Evolutionary conservation across 2,888 invertebrate species (phyloP), one percentile per base, ranked within the genome.

Genomic region (Aromia moschata): DNA sequence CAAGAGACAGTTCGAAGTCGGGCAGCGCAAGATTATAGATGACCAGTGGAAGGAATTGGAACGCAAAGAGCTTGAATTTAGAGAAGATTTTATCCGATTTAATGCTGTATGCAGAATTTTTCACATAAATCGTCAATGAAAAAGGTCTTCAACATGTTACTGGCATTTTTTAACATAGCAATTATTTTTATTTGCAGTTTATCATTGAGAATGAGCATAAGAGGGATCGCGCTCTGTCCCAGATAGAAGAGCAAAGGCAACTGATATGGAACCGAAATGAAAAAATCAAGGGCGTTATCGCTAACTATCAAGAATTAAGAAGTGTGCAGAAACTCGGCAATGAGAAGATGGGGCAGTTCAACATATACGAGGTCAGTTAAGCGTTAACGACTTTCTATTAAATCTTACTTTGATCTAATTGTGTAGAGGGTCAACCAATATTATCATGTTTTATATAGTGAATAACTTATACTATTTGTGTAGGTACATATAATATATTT

Each of bases 161-260:
- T n/a, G n/a, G n/a, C n/a, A n/a, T n/a, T n/a, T n/a, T n/a, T n/a
- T n/a, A n/a, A n/a, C n/a, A n/a, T n/a, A n/a, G n/a, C n/a, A n/a
- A n/a, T n/a, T n/a, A n/a, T n/a, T n/a, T 46, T 47, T 41, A 9
- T 25, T 44, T 58, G 31, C 33, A 69, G 69, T 69, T 69, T 59
- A 56, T 69, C 1, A 59, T 55, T 41, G 67, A 67, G 60, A 69
- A 67, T 36, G 40, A 55, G 7, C 64, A 65, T 20, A 69, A 69
- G 57, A 58, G 58, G 45, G 54, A 63, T 7, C 36, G 65, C 16
- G 63, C 65, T 0, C 44, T 47, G 1, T 45, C 41, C 12, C 55
- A 61, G 46, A 53, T 64, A 3, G 17, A 49, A 2, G 59, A 61
- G 36, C 62, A 17, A 57, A 43, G 38, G 45, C 49, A 7, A 55